Evolutionary conservation across 2,113 vertebrate species (phyloP).

Genomic region (Scortum barcoo): DNA sequence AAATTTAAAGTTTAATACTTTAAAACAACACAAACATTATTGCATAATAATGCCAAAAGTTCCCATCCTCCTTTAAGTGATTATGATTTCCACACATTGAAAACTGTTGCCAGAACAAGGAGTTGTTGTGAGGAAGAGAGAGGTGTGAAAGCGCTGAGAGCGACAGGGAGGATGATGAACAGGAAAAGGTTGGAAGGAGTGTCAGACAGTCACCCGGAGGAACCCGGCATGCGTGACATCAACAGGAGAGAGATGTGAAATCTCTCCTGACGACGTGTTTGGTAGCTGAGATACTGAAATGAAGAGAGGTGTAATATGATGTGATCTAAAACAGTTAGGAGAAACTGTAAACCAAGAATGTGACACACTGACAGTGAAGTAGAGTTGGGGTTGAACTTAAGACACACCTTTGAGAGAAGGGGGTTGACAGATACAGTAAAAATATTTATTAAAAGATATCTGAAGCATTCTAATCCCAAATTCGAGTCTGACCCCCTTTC

Average conservation of each 20-base stretch:
- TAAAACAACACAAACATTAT: neutral
- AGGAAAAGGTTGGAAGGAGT: slow-evolving; percentile 45
- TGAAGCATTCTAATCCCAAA: too few species aligned
- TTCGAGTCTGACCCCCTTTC: too few species aligned
- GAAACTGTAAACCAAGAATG: neutral
- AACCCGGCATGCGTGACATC: slow-evolving; percentile 17
- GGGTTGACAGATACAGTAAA: neutral
- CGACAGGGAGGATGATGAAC: slow-evolving; percentile 30
- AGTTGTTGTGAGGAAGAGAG: slow-evolving; percentile 43
- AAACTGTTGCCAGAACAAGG: slow-evolving; percentile 27
- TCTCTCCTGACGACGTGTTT: slow-evolving; percentile 26
- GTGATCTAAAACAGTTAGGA: slow-evolving; percentile 28
- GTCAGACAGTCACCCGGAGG: slow-evolving; percentile 56
- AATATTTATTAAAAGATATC: neutral
- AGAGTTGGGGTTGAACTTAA: neutral
- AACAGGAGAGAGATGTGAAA: slow-evolving; percentile 21
- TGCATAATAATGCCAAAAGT: neutral
- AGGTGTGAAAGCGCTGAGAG: slow-evolving; percentile 58
- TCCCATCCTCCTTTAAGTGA: neutral
- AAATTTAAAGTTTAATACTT: neutral
- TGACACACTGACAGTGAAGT: slow-evolving; percentile 1
- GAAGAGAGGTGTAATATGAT: slow-evolving; percentile 39
- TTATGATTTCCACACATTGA: neutral
- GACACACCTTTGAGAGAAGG: neutral
- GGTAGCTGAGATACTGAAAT: slow-evolving; percentile 34